Conservation (phyloP, 1,140 invertebrate species). For the Daktulosphaira vitifoliae region DNA sequence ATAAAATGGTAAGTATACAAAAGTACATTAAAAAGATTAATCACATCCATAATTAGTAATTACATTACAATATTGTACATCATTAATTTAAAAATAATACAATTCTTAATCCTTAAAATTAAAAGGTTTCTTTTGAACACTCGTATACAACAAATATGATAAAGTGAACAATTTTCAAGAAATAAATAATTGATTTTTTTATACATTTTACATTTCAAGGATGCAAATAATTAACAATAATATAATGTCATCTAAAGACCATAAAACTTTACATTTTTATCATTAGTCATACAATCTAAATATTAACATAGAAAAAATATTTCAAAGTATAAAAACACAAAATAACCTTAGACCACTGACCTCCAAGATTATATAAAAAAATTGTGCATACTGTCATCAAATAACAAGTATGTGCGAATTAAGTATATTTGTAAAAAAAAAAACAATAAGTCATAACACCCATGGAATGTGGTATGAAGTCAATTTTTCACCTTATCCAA, state of each 20-base stretch:
- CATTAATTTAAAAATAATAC: too few relatives aligned
- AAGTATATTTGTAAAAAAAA: neutral
- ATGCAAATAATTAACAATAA: conserved; percentile 22
- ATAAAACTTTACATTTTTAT: conserved; percentile 26
- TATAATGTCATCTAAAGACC: conserved; percentile 8
- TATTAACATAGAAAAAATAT: conserved; percentile 9
- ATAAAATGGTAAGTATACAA: conserved; percentile 34
- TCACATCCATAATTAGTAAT: conserved; percentile 17
- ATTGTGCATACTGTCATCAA: neutral
- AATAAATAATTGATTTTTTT: conserved; percentile 3
- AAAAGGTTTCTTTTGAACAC: too few relatives aligned
- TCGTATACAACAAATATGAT: too few relatives aligned
- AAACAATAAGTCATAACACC: neutral
- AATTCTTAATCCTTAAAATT: too few relatives aligned
- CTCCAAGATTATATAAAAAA: neutral
- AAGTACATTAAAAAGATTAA: conserved; percentile 32
- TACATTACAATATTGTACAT: neutral
- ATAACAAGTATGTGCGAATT: neutral
- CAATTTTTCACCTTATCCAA: conserved; percentile 17
- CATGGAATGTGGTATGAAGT: neutral
- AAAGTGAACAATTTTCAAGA: neutral
- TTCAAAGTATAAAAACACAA: neutral
- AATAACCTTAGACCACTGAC: conserved; percentile 4
- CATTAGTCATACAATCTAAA: conserved; percentile 15
- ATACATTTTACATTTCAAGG: neutral